phyloP scores from a whole-genome alignment of 2,113 vertebrate genomes.

The Petaurus breviceps region DNA sequence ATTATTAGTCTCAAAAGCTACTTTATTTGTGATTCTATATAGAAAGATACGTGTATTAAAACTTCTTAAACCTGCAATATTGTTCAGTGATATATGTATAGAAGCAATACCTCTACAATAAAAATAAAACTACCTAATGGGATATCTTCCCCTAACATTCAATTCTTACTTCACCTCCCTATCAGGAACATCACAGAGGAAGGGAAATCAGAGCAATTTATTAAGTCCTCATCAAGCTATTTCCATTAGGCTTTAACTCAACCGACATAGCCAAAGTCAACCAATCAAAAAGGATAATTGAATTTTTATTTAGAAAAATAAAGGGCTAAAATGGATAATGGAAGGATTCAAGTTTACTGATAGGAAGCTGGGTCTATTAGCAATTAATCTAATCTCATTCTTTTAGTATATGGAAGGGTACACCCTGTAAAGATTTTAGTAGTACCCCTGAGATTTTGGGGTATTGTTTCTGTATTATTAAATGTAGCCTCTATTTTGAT shows the following conservation, averaged over 20 bases:
- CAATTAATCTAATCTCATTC: background rate
- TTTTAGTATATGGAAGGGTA: background rate
- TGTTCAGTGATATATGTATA: background rate
- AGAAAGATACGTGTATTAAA: background rate
- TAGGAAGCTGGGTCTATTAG: too few relatives aligned
- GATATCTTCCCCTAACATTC: too few relatives aligned
- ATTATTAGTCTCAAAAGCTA: background rate
- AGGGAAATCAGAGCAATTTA: background rate
- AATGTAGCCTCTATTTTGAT: background rate
- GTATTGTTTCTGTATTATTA: background rate
- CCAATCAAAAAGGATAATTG: background rate
- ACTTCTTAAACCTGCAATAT: background rate
- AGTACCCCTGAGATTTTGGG: background rate
- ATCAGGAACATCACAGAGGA: background rate
- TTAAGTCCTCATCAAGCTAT: background rate
- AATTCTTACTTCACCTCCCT: background rate
- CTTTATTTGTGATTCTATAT: background rate
- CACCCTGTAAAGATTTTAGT: background rate
- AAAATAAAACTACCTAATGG: background rate
- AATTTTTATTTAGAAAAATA: conserved; percentile 33
- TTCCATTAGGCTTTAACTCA: background rate
- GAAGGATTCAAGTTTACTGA: background rate
- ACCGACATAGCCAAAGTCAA: background rate
- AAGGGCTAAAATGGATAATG: conserved; percentile 34
- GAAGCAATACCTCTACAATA: background rate